phyloP scores from a whole-genome alignment of 2,797 vertebrate species.

The Microctenopoma stevenorrisi region DNA sequence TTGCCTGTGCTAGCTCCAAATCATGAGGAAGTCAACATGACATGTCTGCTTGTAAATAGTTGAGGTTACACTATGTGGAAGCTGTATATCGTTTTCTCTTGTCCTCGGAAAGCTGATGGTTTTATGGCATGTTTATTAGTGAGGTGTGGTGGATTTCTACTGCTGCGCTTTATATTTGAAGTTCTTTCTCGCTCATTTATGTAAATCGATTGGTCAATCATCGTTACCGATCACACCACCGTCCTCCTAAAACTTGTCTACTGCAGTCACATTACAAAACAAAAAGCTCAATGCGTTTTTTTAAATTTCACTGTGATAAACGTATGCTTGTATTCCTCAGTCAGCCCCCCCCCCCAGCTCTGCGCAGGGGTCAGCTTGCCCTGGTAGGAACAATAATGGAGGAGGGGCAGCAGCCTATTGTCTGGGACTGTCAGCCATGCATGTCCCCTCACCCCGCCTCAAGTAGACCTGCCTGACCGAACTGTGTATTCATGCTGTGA shows the following conservation, averaged over 20 bases:
- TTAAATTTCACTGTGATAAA: background rate
- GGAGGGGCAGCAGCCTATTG: conserved; percentile 67
- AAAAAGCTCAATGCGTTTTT: too few relatives aligned
- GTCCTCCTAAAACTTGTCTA: too few relatives aligned
- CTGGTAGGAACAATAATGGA: conserved; percentile 47
- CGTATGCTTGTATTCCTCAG: background rate
- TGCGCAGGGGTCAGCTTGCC: conserved; percentile 47
- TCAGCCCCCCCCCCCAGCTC: background rate
- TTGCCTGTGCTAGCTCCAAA: conserved; percentile 4
- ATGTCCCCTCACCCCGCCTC: conserved; percentile 1
- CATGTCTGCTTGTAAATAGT: conserved; percentile 1
- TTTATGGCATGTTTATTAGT: too few relatives aligned
- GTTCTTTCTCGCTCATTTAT: too few relatives aligned
- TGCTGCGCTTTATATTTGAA: too few relatives aligned
- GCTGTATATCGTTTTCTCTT: too few relatives aligned
- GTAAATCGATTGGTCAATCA: too few relatives aligned
- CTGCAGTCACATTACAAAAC: too few relatives aligned
- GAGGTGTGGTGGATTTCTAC: too few relatives aligned
- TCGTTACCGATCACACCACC: too few relatives aligned
- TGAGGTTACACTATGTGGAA: background rate
- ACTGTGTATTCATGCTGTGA: conserved; percentile 24
- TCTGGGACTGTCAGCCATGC: conserved; percentile 52
- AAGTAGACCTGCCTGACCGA: conserved; percentile 13
- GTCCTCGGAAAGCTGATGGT: too few relatives aligned
- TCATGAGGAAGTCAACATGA: conserved; percentile 5